Evolutionary conservation across 1,140 invertebrate species (phyloP), one percentile per base, ranked within the genome.

Genomic region (Leptopilina clavipes): DNA sequence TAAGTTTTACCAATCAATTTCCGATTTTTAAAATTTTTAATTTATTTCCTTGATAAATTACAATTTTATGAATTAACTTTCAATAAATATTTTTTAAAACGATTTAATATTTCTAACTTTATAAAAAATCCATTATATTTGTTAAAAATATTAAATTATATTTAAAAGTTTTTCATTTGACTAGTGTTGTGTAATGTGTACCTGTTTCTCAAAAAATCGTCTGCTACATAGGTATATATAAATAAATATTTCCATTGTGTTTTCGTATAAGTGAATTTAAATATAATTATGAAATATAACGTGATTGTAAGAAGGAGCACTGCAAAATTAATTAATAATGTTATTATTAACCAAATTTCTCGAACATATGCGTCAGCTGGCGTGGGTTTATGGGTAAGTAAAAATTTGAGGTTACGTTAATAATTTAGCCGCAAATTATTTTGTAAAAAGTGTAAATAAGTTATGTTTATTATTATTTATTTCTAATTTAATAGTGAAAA

Each of bases 341-440:
- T 25, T 65, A 7, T 65, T 31, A 31, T 65, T 31, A 82, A 75
- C 70, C 73, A 19, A 56, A 40, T 80, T 12, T 71, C 74, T 70
- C 12, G 22, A 1, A 80, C 80, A 75, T 56, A 76, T 14, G 31
- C 79, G 18, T 84, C 86, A 0, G 79, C 74, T 10, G 80, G 84
- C 7, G 44, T 86, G 54, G 44, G 79, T 22, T 70, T 80, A 40
- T 82, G 77, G 81, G 86, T 87, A 85, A 76, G 78, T 65, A 37
- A 31, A 25, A 11, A n/a, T n/a, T n/a, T 65, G 3, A 65, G 59
- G 70, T 75, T 80, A 74, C 74, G 40, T 48, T 40, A 48, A n/a
- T n/a, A n/a, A 31, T 5, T 59, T 59, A n/a, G n/a, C n/a, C 1
- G 1, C 7, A 65, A 6, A n/a, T n/a, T 65, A 52, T 52, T 52